Base-by-base conservation (phyloP, 2,888 invertebrate genomes). In the Temnothorax rugatulus region DNA sequence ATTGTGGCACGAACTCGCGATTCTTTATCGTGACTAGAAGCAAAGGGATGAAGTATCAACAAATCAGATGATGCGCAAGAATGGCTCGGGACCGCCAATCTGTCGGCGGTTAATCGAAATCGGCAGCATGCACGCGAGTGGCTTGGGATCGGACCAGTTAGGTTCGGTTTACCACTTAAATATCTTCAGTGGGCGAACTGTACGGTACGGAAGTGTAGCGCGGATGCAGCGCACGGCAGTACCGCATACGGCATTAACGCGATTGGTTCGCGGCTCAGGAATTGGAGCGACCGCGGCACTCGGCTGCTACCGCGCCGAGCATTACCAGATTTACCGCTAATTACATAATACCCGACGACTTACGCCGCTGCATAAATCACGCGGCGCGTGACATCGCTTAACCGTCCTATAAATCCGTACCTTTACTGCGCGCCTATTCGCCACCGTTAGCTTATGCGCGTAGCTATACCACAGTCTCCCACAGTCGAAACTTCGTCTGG, bases 301-400 rank as follows among this genome's bases (percentile, higher is more conserved):
- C 82, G 77, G 64, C 74, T 69, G 74, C 63, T 34, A 34, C 64
- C 73, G 63, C 18, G 84, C 61, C 59, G 57, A 21, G 79, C 84
- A 89, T 91, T 90, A 87, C 89, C 88, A 87, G 91, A 91, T 91
- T 91, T 88, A 88, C 91, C 89, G 87, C 87, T 91, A 91, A 91
- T 91, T 91, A 89, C 87, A 87, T 90, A 90, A 91, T 89, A 88
- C 89, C 86, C 85, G 64, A 82, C 87, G 86, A 90, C 90, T 87
- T 88, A 85, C 77, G 79, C 84, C 71, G 84, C 77, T 68, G 85
- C 84, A 85, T 90, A 90, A 90, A 90, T 90, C 88, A 89, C 87
- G 75, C 59, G 73, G 13, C 41, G 83, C 84, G 87, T 86, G 89
- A 87, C 89, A 86, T 82, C 87, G 69, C 81, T 89, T 87, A 87